Conservation (phyloP, 2,113 vertebrate species). For the Pseudopodoces humilis region DNA sequence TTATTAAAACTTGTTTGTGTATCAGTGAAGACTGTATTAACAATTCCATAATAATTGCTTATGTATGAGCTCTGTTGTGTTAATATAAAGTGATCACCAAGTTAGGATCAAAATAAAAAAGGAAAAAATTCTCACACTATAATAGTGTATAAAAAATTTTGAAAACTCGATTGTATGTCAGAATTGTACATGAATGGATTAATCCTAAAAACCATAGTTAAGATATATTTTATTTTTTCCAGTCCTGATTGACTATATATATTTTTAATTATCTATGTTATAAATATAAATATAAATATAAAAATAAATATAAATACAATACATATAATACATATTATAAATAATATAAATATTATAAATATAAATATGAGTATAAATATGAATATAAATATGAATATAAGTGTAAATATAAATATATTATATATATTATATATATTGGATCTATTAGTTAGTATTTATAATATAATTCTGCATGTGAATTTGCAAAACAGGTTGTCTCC, state of each 20-base stretch:
- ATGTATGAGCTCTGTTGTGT: neutral
- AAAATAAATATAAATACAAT: too few species aligned
- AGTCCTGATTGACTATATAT: neutral
- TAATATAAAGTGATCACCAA: neutral
- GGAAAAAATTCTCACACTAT: fast-evolving
- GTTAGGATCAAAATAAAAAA: neutral
- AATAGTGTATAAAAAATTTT: neutral
- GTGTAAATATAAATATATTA: too few species aligned
- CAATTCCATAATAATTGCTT: neutral
- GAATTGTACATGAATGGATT: neutral
- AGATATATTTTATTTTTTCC: neutral
- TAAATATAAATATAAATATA: too few species aligned
- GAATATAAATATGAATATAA: too few species aligned
- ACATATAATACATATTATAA: too few species aligned
- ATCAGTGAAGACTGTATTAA: neutral
- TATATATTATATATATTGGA: too few species aligned
- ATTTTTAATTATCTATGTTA: neutral
- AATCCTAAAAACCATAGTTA: neutral
- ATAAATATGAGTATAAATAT: too few species aligned
- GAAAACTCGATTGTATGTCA: neutral
- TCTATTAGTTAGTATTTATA: neutral
- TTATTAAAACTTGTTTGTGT: neutral
- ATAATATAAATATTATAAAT: too few species aligned
- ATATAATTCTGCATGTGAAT: neutral
- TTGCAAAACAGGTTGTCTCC: neutral